Conservation (phyloP, 2,113 vertebrate species). For the Corythornis cristatus region DNA sequence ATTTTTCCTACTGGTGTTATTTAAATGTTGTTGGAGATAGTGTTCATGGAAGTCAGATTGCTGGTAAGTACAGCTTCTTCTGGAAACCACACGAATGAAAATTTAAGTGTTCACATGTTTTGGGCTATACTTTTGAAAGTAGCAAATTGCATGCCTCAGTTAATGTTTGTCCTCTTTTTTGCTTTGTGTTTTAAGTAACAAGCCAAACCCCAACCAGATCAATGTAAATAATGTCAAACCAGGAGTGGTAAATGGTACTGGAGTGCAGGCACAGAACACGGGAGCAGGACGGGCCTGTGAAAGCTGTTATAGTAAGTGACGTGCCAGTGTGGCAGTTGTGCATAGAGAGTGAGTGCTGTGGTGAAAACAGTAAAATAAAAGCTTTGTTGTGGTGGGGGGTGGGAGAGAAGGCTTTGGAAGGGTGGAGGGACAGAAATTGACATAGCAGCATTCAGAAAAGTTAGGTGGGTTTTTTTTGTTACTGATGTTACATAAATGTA, state of each 20-base stretch:
- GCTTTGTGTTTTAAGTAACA: slow-evolving; percentile 85
- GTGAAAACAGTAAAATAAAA: not conserved
- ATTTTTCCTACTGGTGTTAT: not conserved
- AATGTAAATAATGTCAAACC: slow-evolving; percentile 89
- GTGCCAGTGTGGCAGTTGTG: not conserved
- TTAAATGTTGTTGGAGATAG: not conserved
- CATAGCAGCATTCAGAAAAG: not conserved
- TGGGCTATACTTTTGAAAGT: not conserved
- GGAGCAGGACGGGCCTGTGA: slow-evolving; percentile 92
- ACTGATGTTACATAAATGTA: not conserved
- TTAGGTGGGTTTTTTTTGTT: not conserved
- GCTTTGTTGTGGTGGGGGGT: not conserved
- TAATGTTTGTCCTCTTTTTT: slow-evolving; percentile 30
- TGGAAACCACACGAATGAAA: not conserved
- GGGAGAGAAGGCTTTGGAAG: not conserved
- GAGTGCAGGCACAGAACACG: slow-evolving; percentile 73
- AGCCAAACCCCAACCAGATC: slow-evolving; percentile 98
- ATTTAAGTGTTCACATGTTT: not conserved
- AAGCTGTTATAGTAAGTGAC: slow-evolving; percentile 95
- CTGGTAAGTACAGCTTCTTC: not conserved
- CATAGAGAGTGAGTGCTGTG: not conserved
- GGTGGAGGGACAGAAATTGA: not conserved
- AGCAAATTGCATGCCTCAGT: not conserved
- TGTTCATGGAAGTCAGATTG: not conserved
- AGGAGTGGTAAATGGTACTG: slow-evolving; percentile 90